Evolutionary conservation across 2,888 invertebrate genomes (phyloP).

Genomic region (Harpalus rubripes): DNA sequence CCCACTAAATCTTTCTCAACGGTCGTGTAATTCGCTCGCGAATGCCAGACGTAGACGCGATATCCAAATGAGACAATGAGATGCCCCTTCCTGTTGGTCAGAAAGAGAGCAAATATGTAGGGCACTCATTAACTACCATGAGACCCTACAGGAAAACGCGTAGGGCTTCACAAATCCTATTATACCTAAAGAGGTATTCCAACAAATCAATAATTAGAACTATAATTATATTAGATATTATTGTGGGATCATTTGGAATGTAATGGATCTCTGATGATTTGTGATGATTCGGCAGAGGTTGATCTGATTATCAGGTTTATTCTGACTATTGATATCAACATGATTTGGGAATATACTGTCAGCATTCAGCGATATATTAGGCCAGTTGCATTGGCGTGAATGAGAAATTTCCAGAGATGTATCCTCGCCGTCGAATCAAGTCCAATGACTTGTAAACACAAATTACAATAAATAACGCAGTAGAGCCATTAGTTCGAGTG

Average conservation of each 20-base stretch:
- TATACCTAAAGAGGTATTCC: conserved; percentile 33
- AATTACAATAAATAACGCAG: no score
- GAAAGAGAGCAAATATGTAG: conserved; percentile 56
- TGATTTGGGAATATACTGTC: no score
- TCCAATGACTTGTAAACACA: no score
- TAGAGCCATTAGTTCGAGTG: no score
- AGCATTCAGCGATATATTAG: no score
- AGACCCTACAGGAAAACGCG: conserved; percentile 56
- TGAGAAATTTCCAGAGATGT: no score
- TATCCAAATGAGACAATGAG: conserved; percentile 32
- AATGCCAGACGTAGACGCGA: conserved; percentile 28
- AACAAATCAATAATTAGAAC: conserved; percentile 61
- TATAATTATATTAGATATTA: conserved; percentile 55
- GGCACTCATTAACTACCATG: conserved; percentile 29
- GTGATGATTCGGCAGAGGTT: background rate
- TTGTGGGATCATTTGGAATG: conserved; percentile 27
- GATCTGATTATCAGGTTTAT: background rate
- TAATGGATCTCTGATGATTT: conserved; percentile 27
- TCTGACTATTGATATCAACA: background rate
- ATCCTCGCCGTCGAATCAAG: no score
- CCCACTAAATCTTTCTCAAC: conserved; percentile 42
- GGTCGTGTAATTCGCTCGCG: conserved; percentile 34
- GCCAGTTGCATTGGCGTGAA: no score
- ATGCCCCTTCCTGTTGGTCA: conserved; percentile 3
- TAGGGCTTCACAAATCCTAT: conserved; percentile 60